Evolutionary conservation across 1,140 invertebrate genomes (phyloP).

Genomic region (Rhopalosiphum maidis): DNA sequence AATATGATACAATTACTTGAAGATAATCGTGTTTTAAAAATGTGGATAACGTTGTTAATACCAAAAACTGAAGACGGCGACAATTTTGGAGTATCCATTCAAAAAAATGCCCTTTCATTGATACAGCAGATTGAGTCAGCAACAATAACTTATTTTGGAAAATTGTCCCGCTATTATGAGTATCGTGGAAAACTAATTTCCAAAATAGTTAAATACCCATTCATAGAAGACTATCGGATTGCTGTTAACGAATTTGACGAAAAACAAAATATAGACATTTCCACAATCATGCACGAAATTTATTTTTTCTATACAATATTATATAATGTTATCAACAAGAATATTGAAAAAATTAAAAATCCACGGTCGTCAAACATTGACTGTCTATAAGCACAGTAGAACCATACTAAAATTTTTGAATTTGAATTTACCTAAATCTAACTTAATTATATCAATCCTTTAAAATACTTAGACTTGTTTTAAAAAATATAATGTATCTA

Average conservation of each 20-base stretch:
- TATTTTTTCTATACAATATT: conserved; percentile 96
- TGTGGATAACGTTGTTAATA: conserved; percentile 99
- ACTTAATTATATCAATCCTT: not conserved
- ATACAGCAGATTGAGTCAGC: conserved; percentile 96
- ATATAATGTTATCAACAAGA: conserved; percentile 95
- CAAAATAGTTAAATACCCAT: conserved; percentile 88
- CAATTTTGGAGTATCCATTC: conserved; percentile 97
- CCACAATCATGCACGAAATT: conserved; percentile 92
- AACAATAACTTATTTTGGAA: conserved; percentile 94
- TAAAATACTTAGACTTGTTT: not conserved
- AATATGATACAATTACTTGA: conserved; percentile 91
- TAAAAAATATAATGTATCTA: not conserved
- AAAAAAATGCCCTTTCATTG: conserved; percentile 95
- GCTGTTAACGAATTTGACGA: conserved; percentile 96
- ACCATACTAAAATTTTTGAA: not conserved
- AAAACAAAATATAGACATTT: conserved; percentile 93
- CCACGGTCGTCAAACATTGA: conserved; percentile 84
- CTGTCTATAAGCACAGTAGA: conserved; percentile 69
- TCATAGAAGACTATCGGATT: conserved; percentile 94
- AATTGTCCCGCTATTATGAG: conserved; percentile 87
- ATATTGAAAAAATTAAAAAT: conserved; percentile 96
- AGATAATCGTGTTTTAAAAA: conserved; percentile 94
- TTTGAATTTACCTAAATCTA: not conserved
- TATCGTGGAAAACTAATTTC: conserved; percentile 74
- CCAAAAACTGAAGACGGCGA: conserved; percentile 99